phyloP scores from a whole-genome alignment of 2,797 vertebrate genomes.

The Intellagama lesueurii region DNA sequence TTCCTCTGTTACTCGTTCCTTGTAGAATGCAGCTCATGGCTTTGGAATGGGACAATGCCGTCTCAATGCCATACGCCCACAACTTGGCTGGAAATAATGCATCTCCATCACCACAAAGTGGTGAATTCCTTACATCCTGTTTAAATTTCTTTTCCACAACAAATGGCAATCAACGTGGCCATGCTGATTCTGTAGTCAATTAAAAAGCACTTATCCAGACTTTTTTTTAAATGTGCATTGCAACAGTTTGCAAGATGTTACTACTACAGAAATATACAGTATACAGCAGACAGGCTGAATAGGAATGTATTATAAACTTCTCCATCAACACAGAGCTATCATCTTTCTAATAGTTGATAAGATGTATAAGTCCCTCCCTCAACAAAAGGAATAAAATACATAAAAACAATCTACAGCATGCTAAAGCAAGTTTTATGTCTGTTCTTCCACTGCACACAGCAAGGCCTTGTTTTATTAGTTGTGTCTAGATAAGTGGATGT shows the following conservation, averaged over 20 bases:
- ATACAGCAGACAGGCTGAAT: background rate
- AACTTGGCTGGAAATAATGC: background rate
- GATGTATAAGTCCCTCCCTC: no score
- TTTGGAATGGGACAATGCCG: background rate
- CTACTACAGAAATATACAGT: no score
- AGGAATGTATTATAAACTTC: background rate
- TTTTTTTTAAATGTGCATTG: background rate
- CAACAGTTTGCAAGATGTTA: background rate
- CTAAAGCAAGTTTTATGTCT: background rate
- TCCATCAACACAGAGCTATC: no score
- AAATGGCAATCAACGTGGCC: background rate
- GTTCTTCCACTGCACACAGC: background rate
- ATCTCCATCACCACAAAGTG: background rate
- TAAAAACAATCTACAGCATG: background rate
- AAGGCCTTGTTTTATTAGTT: background rate
- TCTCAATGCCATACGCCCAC: background rate
- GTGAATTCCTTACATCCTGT: background rate
- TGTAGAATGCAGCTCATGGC: background rate
- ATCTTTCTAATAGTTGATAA: no score
- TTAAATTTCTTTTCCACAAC: background rate
- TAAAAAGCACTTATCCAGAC: background rate
- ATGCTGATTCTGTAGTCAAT: background rate
- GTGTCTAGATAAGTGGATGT: background rate
- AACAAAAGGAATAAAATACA: background rate
- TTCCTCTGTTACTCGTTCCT: background rate